Evolutionary conservation across 1,140 invertebrate genomes (phyloP).

Genomic region (Drosophila serrata): DNA sequence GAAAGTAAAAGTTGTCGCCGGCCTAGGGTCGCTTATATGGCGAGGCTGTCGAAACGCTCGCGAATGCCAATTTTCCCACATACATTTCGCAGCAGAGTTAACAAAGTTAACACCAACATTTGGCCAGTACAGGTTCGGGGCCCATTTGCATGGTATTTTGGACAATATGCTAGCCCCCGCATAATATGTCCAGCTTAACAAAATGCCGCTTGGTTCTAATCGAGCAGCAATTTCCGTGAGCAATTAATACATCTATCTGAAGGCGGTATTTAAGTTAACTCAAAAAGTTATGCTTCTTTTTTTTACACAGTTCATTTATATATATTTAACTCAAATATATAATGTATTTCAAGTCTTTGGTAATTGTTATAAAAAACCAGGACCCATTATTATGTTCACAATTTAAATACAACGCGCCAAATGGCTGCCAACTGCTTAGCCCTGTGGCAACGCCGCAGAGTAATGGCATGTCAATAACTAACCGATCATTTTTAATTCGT

Average conservation of each 20-base stretch:
- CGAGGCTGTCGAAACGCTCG: conserved; percentile 55
- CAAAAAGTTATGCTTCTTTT: too few relatives aligned
- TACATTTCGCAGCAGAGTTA: conserved; percentile 63
- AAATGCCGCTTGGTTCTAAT: conserved; percentile 61
- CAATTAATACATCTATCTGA: conserved; percentile 64
- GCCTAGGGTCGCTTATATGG: conserved; percentile 73
- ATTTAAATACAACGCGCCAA: conserved; percentile 78
- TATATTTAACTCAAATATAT: neutral
- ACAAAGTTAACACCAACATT: conserved; percentile 74
- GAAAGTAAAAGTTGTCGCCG: conserved; percentile 79
- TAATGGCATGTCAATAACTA: neutral
- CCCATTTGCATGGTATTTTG: conserved; percentile 74
- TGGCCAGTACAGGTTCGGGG: conserved; percentile 48
- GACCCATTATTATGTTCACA: neutral
- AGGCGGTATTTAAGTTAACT: neutral
- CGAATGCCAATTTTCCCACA: conserved; percentile 81
- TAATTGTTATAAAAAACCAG: neutral
- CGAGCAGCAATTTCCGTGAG: conserved; percentile 68
- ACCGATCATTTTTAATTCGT: neutral
- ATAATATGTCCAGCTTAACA: conserved; percentile 35
- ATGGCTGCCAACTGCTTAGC: neutral
- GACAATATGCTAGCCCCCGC: conserved; percentile 59
- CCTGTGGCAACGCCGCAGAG: conserved; percentile 23
- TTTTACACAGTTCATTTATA: too few relatives aligned
- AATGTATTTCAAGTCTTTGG: neutral